Base-by-base conservation (phyloP, 2,113 vertebrate genomes). In the Sceloporus undulatus region DNA sequence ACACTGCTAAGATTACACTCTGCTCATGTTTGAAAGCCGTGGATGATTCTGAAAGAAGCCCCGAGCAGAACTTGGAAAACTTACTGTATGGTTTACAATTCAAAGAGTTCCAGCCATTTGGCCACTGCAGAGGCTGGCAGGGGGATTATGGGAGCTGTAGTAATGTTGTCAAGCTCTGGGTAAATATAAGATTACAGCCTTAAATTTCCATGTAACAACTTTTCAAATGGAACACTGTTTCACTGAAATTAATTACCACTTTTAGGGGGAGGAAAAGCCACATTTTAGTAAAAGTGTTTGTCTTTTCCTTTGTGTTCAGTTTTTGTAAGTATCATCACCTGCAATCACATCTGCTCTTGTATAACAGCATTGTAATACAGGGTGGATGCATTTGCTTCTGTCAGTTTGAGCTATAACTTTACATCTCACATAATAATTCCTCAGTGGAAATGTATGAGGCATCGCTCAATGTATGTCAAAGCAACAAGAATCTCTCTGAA, bases 391-490 rank as follows among this genome's bases (percentile, higher is more conserved):
- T 4, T 66, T 85, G 40, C 16, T 21, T 65, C 7, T 13, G 1
- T 16, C 29, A 9, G 9, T 71, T 84, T 42, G 81, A 56, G 40
- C 87, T 92, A 52, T 75, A 34, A 71, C 70, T 86, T 86, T 85
- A 82, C 0, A 34, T 88, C 85, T 21, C 79, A 82, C 84, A 52
- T 23, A 89, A 48, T 70, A 84, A 59, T 79, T 84, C 42, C n/a
- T 56, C 65, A 68, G 74, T 90, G 42, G 77, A 92, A 92, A 56
- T 71, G 16, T 40, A 62, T 87, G 42, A 93, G 56, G 81, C 71
- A 74, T 16, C 62, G 29, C 21, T 94, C 83, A 94, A 90, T 62
- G 86, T 73, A 81, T 85, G 42, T 84, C 78, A 94, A 82, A 93
- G 77, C 42, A 81, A 92, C 16, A 34, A 84, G 66, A 79, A 54